phyloP scores from a whole-genome alignment of 2,888 invertebrate genomes.

The Ophion costatus region DNA sequence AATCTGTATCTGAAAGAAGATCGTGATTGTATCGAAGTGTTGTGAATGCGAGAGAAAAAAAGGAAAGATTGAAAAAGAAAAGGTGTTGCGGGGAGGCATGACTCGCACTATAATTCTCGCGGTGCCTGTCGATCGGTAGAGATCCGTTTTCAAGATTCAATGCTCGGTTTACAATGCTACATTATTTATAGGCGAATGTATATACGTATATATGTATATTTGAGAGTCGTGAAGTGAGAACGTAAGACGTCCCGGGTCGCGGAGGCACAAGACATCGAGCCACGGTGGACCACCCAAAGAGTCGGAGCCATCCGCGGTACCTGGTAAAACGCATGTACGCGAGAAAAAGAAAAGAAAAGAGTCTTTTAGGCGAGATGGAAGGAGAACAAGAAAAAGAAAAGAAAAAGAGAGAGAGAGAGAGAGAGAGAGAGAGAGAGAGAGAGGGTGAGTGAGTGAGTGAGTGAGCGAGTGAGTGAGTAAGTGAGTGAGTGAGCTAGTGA shows the following conservation, averaged over 20 bases:
- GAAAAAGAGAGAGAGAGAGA: not conserved
- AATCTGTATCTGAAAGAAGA: conserved; percentile 4
- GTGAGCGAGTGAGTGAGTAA: conserved; percentile 4
- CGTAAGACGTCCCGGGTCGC: conserved; percentile 55
- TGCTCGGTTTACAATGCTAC: conserved; percentile 40
- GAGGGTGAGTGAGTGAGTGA: not conserved
- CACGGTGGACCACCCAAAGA: conserved; percentile 59
- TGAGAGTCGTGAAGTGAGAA: conserved; percentile 42
- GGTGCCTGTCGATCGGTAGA: conserved; percentile 48
- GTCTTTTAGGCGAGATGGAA: conserved; percentile 4
- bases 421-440: not conserved
- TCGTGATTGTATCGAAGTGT: not conserved
- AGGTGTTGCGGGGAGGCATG: conserved; percentile 41
- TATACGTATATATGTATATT: conserved; percentile 2
- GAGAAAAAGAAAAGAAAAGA: conserved; percentile 27
- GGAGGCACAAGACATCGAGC: conserved; percentile 46
- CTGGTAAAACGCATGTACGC: conserved; percentile 29
- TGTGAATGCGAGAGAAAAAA: conserved; percentile 5
- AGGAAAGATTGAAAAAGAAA: conserved; percentile 18
- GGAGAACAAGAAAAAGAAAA: conserved; percentile 28
- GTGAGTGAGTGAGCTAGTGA: not conserved
- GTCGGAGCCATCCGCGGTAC: conserved; percentile 39
- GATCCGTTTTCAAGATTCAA: conserved; percentile 53
- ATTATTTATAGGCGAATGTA: not conserved
- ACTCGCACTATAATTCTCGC: conserved; percentile 48